phyloP scores from a whole-genome alignment of 2,797 vertebrate species.

The Natrix natrix region DNA sequence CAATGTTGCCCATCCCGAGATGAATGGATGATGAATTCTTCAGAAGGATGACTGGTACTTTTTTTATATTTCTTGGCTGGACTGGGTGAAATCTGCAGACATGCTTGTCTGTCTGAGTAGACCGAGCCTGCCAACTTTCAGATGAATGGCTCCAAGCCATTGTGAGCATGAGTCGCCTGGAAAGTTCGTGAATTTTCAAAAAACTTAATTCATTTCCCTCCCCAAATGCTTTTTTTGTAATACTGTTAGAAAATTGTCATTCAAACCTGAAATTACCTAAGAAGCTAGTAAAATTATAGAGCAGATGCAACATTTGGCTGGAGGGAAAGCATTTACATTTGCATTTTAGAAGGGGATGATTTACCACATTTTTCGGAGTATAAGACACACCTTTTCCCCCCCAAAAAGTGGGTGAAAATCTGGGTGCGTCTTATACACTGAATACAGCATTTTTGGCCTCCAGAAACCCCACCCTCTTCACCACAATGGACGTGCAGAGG shows the following conservation, averaged over 20 bases:
- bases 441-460: too few relatives aligned
- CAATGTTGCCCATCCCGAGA: background rate
- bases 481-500: too few relatives aligned
- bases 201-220: background rate
- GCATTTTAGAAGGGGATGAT: background rate
- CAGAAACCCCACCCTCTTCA: too few relatives aligned
- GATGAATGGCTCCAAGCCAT: background rate
- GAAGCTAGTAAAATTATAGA: background rate
- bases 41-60: background rate
- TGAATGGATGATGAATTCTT: background rate
- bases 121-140: background rate
- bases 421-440: too few relatives aligned
- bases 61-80: background rate
- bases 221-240: background rate
- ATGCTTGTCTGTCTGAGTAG: background rate
- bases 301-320: background rate
- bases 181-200: background rate
- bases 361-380: background rate
- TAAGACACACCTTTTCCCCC: too few relatives aligned
- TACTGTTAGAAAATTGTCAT: background rate
- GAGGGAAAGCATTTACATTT: background rate
- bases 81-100: background rate
- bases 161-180: background rate
- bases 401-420: too few relatives aligned
- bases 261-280: background rate